These are phyloP conservation scores for Hylaea fasciaria DNA, from an alignment of 2,888 invertebrate genomes.

Conservation along the genomic window DNA sequence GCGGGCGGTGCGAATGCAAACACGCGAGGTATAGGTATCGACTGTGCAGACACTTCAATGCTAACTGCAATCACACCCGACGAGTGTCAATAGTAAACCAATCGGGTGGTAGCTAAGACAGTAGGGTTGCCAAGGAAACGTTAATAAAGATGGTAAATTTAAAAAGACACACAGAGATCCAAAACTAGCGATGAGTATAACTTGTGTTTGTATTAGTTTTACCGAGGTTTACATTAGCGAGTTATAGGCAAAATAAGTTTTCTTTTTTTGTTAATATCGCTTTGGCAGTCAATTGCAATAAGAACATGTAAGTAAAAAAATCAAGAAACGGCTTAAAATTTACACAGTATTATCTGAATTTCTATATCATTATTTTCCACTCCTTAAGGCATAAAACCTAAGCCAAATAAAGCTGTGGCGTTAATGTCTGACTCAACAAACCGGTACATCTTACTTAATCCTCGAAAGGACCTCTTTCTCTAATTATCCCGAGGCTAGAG, in stretches of 20 bases:
- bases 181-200: no score
- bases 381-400: not conserved
- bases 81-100: constrained; percentile 70
- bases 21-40: not conserved
- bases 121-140: constrained; percentile 38
- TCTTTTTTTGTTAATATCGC: no score
- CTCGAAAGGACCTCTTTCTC: constrained; percentile 16
- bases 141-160: no score
- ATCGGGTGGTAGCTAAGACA: constrained; percentile 50
- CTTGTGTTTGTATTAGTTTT: no score
- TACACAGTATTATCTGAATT: not conserved
- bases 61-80: constrained; percentile 61
- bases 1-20: not conserved
- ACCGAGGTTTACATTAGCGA: no score
- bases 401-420: constrained; percentile 5
- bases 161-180: no score
- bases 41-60: constrained; percentile 51
- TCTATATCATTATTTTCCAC: not conserved
- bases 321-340: no score
- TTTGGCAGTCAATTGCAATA: no score
- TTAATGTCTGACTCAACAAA: constrained; percentile 11
- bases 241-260: no score
- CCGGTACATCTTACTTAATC: constrained; percentile 24
- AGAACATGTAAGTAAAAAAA: no score
- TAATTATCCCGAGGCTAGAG: constrained; percentile 20